Evolutionary conservation across 2,113 vertebrate genomes (phyloP).

Genomic region (Cyanoramphus novaezelandiae): DNA sequence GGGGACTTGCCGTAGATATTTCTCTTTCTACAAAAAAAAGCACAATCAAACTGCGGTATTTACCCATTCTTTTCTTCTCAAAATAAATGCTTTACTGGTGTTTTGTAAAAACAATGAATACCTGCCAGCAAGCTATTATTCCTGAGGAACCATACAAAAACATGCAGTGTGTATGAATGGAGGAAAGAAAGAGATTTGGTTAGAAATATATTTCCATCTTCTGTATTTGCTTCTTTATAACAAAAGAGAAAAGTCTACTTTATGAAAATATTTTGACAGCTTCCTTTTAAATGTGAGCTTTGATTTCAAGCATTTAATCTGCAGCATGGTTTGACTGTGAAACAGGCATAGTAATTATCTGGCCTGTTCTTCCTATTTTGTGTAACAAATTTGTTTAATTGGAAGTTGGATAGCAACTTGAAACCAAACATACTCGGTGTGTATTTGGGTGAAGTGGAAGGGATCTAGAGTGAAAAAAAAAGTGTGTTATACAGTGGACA

Average conservation of each 20-base stretch:
- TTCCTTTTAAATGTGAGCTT: slow-evolving; percentile 15
- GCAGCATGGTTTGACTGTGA: slow-evolving; percentile 9
- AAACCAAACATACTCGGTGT: not conserved
- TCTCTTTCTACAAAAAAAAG: not conserved
- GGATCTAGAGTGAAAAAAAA: not conserved
- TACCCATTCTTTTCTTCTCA: not conserved
- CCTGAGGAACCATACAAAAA: not conserved
- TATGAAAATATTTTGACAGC: slow-evolving; percentile 30
- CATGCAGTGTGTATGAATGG: not conserved
- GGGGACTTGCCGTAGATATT: not conserved
- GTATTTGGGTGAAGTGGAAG: not conserved
- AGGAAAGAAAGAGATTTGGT: not conserved
- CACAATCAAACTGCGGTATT: not conserved
- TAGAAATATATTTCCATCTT: not conserved
- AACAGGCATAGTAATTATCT: slow-evolving; percentile 36
- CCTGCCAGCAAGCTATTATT: not conserved
- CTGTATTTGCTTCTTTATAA: not conserved
- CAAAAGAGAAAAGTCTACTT: not conserved
- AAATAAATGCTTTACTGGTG: not conserved
- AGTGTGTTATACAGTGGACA: not conserved
- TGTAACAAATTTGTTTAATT: slow-evolving; percentile 1
- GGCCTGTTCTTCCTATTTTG: not conserved
- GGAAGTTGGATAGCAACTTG: slow-evolving; percentile 7
- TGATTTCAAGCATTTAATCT: slow-evolving; percentile 49
- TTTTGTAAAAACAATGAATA: not conserved